Percentiles rank a stretch among this genome's conserved stretches.
phyloP scores from a whole-genome alignment of 2,113 vertebrate genomes.

The Plestiodon gilberti region DNA sequence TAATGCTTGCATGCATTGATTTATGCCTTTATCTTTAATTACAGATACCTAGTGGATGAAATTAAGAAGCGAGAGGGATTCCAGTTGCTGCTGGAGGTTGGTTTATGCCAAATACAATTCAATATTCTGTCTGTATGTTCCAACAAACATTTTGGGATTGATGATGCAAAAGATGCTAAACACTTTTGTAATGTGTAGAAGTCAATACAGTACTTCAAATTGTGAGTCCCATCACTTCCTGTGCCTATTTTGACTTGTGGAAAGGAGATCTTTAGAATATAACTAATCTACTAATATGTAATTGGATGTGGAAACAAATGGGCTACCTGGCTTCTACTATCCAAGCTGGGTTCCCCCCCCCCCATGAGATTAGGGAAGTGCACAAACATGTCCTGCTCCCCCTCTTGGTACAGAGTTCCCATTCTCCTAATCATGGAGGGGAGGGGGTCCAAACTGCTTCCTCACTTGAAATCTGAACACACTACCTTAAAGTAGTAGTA shows the following conservation, averaged over 20 bases:
- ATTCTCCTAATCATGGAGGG: no score
- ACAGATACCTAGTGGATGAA: conserved; percentile 81
- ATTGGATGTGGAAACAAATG: background rate
- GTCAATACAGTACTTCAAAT: background rate
- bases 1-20: background rate
- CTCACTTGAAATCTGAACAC: no score
- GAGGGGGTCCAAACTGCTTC: no score
- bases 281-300: background rate
- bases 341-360: no score
- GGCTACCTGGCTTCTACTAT: background rate
- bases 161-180: background rate
- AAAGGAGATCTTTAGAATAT: background rate
- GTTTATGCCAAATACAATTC: background rate
- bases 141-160: background rate
- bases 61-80: conserved; percentile 84
- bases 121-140: background rate
- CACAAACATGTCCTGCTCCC: no score
- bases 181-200: background rate
- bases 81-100: conserved; percentile 80
- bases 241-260: background rate
- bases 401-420: background rate
- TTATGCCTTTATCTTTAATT: conserved; percentile 49
- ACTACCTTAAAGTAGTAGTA: no score
- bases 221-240: background rate
- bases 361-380: no score